Percentiles rank a stretch among this genome's conserved stretches.
These are phyloP conservation scores for Tichodroma muraria DNA, from an alignment of 2,113 vertebrate genomes.

Conservation along the genomic window DNA sequence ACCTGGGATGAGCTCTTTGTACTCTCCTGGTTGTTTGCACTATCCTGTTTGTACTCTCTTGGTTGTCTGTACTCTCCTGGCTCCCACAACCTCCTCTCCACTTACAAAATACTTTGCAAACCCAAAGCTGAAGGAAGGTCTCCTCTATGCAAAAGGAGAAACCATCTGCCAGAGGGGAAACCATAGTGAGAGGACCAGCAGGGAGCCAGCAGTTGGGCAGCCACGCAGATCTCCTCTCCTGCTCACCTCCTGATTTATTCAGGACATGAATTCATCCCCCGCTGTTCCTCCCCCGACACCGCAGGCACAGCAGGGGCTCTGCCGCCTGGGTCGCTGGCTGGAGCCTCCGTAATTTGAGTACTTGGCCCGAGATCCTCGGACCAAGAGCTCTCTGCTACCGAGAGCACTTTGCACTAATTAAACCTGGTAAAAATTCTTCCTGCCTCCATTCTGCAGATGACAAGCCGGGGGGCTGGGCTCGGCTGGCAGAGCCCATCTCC, in stretches of 20 bases:
- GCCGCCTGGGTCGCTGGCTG: background rate
- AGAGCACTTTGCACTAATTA: constrained; percentile 14
- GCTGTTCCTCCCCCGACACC: background rate
- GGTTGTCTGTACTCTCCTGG: background rate
- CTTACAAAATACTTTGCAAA: background rate
- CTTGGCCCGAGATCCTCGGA: background rate
- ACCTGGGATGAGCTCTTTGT: background rate
- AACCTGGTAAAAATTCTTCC: background rate
- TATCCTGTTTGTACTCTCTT: too few species aligned
- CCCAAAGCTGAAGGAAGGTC: background rate
- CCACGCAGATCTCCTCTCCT: background rate
- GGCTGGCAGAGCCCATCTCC: background rate
- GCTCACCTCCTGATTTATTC: background rate
- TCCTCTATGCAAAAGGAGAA: background rate
- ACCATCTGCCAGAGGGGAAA: background rate
- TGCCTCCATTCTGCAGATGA: too few species aligned
- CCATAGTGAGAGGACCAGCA: background rate
- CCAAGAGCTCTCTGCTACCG: background rate
- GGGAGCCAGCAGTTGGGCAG: background rate
- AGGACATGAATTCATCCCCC: background rate
- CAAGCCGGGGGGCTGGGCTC: background rate
- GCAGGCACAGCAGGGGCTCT: background rate
- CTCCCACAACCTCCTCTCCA: background rate
- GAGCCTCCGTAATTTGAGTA: background rate
- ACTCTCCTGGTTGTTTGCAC: background rate